Evolutionary conservation across 2,888 invertebrate species (phyloP).

Genomic region (Disparrhopalites patrizii): DNA sequence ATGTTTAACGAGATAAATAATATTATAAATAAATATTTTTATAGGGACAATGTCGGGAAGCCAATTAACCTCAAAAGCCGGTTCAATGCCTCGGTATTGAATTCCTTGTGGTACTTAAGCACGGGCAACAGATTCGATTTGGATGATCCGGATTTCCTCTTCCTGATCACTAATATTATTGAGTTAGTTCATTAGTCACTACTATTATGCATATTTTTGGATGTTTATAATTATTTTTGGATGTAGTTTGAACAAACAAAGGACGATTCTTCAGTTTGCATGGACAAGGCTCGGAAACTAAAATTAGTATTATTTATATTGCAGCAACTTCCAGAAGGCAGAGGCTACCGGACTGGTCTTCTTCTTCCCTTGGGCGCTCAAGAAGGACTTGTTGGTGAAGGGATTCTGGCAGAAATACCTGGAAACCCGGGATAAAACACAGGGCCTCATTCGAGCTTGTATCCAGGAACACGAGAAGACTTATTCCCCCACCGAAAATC

Average conservation of each 20-base stretch:
- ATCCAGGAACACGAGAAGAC: slow-evolving; percentile 45
- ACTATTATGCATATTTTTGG: background rate
- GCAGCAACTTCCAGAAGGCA: slow-evolving; percentile 41
- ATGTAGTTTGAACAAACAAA: background rate
- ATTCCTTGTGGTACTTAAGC: slow-evolving; percentile 46
- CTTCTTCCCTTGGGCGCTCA: slow-evolving; percentile 45
- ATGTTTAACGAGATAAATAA: background rate
- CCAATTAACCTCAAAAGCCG: slow-evolving; percentile 39
- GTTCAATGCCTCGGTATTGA: slow-evolving; percentile 47
- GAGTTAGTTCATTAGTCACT: slow-evolving; percentile 29
- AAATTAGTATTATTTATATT: background rate
- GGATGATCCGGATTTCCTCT: slow-evolving; percentile 44
- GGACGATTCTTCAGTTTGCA: background rate
- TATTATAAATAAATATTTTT: slow-evolving; percentile 15
- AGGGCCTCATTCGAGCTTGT: slow-evolving; percentile 34
- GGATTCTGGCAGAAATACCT: slow-evolving; percentile 46
- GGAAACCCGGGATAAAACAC: slow-evolving; percentile 38
- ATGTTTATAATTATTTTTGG: background rate
- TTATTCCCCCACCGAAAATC: slow-evolving; percentile 33
- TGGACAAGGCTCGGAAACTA: background rate
- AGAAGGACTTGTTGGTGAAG: slow-evolving; percentile 42
- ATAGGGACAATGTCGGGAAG: slow-evolving; percentile 43
- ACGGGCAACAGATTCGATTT: slow-evolving; percentile 44
- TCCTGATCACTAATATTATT: slow-evolving; percentile 43
- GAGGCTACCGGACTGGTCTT: slow-evolving; percentile 41